Conservation (phyloP, 2,113 vertebrate genomes). For the Falco punctatus region DNA sequence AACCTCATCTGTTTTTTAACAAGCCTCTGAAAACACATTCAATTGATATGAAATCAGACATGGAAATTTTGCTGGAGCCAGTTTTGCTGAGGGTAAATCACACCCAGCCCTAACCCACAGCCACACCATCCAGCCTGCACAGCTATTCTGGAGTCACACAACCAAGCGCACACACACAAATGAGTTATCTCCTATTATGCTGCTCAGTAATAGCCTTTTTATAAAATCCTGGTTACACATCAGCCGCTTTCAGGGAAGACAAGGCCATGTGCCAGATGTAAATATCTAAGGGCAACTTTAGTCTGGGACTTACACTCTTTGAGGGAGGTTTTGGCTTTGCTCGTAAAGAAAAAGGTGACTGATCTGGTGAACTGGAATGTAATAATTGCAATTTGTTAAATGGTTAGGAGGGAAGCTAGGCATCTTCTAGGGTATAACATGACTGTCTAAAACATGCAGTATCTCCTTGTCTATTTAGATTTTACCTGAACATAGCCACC, state of each 20-base stretch:
- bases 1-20: not conserved
- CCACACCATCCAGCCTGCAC: not conserved
- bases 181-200: not conserved
- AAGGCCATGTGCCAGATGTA: rapidly evolving
- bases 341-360: not conserved
- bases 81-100: not conserved
- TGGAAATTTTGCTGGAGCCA: not conserved
- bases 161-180: not conserved
- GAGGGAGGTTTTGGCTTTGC: not conserved
- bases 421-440: not conserved
- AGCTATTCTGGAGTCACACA: not conserved
- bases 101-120: not conserved
- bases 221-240: not conserved
- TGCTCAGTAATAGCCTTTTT: not conserved
- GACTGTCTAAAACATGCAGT: not conserved
- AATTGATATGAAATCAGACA: not conserved
- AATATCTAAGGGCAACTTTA: not conserved
- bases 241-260: not conserved
- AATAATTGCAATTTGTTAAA: not conserved
- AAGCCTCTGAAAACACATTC: not conserved
- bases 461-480: not conserved
- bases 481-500: not conserved
- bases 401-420: not conserved
- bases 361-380: not conserved
- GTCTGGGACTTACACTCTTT: rapidly evolving